Percentiles rank a stretch among this genome's conserved stretches.
phyloP scores from a whole-genome alignment of 2,888 invertebrate species.

The Amblyjoppa fuscipennis region DNA sequence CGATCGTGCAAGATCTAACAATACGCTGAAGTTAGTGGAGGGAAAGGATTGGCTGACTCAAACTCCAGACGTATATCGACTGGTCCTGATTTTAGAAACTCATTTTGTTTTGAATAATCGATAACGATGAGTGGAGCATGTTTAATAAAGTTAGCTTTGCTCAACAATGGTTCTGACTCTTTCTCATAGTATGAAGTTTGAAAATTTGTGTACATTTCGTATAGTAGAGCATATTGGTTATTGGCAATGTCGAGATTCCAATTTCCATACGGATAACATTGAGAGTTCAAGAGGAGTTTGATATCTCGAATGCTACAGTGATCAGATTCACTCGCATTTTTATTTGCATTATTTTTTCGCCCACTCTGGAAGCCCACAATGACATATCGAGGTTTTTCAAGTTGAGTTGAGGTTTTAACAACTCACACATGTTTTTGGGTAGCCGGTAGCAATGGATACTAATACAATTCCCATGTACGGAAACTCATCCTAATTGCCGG shows the following conservation, averaged over 20 bases:
- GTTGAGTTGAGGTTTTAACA: conserved; percentile 31
- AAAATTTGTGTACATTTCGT: not conserved
- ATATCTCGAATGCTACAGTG: conserved; percentile 10
- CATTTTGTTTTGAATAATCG: conserved; percentile 60
- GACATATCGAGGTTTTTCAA: conserved; percentile 39
- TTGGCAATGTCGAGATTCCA: conserved; percentile 18
- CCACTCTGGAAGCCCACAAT: conserved; percentile 8
- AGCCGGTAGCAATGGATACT: conserved; percentile 79
- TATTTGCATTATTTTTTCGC: conserved; percentile 2
- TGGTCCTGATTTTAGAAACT: conserved; percentile 28
- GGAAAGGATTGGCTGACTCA: conserved; percentile 46
- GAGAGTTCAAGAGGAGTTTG: conserved; percentile 28
- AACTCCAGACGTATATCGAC: conserved; percentile 63
- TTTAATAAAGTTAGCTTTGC: not conserved
- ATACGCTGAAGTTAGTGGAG: conserved; percentile 43
- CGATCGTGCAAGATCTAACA: conserved; percentile 6
- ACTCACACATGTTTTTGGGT: conserved; percentile 32
- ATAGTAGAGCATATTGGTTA: conserved; percentile 14
- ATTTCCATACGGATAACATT: not conserved
- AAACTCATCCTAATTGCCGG: conserved; percentile 71
- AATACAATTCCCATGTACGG: conserved; percentile 81
- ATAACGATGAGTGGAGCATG: not conserved
- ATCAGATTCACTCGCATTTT: conserved; percentile 21
- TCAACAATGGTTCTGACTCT: not conserved
- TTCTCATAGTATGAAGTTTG: not conserved